phyloP scores from a whole-genome alignment of 2,888 invertebrate genomes.

The Bimastos eiseni region DNA sequence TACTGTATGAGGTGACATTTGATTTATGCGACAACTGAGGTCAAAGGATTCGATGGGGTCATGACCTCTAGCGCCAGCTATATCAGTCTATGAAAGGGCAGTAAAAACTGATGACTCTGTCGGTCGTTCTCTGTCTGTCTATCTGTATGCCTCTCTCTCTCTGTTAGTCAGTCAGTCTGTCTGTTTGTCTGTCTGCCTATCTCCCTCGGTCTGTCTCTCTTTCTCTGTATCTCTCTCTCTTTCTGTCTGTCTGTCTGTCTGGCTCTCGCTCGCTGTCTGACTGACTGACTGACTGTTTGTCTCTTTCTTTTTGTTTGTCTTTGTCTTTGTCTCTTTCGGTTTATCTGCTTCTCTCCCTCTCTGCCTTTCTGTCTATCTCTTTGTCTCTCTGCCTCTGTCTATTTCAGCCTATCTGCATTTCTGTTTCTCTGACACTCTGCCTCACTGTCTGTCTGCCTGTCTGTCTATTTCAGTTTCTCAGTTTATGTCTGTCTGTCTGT shows the following conservation, averaged over 20 bases:
- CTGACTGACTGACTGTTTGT: conserved; percentile 23
- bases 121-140: too few species aligned
- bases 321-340: conserved; percentile 1
- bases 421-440: not conserved
- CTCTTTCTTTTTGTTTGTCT: conserved; percentile 17
- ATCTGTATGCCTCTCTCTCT: too few species aligned
- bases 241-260: not conserved
- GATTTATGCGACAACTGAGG: too few species aligned
- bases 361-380: not conserved
- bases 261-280: not conserved
- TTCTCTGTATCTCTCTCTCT: not conserved
- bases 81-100: too few species aligned
- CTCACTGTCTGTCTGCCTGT: not conserved
- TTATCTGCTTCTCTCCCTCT: too few species aligned
- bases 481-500: conserved; percentile 25
- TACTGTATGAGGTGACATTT: too few species aligned
- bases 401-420: not conserved
- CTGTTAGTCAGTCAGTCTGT: not conserved
- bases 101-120: too few species aligned
- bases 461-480: not conserved
- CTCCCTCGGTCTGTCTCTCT: not conserved
- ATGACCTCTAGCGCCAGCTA: too few species aligned
- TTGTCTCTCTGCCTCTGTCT: too few species aligned
- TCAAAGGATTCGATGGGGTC: too few species aligned
- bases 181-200: too few species aligned